Evolutionary conservation across 2,888 invertebrate species (phyloP), one percentile per base, ranked within the genome.

Genomic region (Aromia moschata): DNA sequence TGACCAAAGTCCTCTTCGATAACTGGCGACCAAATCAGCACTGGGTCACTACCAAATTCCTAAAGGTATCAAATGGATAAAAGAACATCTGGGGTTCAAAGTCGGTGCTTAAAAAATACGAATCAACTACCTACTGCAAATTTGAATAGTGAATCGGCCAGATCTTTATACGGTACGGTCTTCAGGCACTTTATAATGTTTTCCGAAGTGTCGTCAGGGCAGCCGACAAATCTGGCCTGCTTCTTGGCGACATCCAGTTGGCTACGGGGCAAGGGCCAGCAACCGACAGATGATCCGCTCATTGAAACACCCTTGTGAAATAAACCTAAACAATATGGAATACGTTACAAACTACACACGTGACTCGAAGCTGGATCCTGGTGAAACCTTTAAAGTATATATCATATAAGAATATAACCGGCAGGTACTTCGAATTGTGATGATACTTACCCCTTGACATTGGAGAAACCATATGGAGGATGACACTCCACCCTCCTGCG

Each of bases 291-390:
- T 0, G 89, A 84, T 0, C 86, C 89, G 69, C 90, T 89, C 85
- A 89, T 87, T 0, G 87, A 84, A 12, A 91, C 87, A 0, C 84
- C 90, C 52, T 86, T 84, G 72, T 91, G 89, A 76, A 91, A 91
- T 0, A 91, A 79, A 45, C 87, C 87, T 86, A 70, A 10, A 49
- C 72, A 70, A 49, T n/a, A n/a, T n/a, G n/a, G n/a, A n/a, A n/a
- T n/a, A n/a, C n/a, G n/a, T n/a, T n/a, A n/a, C n/a, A n/a, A n/a
- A n/a, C n/a, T n/a, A n/a, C n/a, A n/a, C n/a, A n/a, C n/a, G n/a
- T n/a, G n/a, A n/a, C n/a, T n/a, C n/a, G n/a, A n/a, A n/a, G n/a
- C n/a, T n/a, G n/a, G n/a, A n/a, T n/a, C n/a, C n/a, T n/a, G n/a
- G n/a, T n/a, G n/a, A n/a, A n/a, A n/a, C n/a, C n/a, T n/a, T n/a